Percentiles rank a stretch among this genome's conserved stretches.
phyloP scores from a whole-genome alignment of 2,888 invertebrate genomes.

The Digitonthophagus gazella region DNA sequence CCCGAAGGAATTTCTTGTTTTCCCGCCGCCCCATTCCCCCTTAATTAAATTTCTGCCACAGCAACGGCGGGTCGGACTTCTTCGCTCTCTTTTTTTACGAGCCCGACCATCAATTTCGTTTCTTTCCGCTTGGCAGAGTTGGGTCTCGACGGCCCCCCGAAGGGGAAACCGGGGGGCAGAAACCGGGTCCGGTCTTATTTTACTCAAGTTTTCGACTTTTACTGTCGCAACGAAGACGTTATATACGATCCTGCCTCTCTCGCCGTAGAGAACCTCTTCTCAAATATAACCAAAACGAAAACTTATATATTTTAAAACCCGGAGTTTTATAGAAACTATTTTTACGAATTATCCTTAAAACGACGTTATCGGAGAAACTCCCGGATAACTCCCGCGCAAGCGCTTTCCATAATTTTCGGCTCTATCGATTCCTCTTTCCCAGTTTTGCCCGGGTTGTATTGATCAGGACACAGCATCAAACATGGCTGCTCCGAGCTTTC shows the following conservation, averaged over 20 bases:
- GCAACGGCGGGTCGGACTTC: not conserved
- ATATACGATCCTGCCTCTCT: not conserved
- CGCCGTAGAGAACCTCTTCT: no score
- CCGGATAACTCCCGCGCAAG: not conserved
- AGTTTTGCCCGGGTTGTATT: not conserved
- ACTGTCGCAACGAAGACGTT: constrained; percentile 29
- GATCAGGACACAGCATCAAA: not conserved
- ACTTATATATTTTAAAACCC: no score
- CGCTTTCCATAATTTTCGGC: not conserved
- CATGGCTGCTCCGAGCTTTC: not conserved
- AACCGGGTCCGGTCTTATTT: constrained; percentile 36
- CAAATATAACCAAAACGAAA: no score
- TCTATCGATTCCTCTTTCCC: not conserved
- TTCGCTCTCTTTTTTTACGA: constrained; percentile 24
- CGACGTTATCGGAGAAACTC: no score
- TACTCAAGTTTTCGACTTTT: constrained; percentile 41
- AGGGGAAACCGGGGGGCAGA: constrained; percentile 17
- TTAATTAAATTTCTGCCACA: constrained; percentile 21
- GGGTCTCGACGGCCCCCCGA: not conserved
- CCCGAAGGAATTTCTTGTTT: constrained; percentile 15
- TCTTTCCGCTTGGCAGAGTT: constrained; percentile 23
- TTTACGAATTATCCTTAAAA: no score
- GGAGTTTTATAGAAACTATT: no score
- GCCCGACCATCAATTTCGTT: constrained; percentile 26
- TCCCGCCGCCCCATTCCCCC: constrained; percentile 7